Conservation (phyloP, 2,113 vertebrate species). For the Electrona antarctica region DNA sequence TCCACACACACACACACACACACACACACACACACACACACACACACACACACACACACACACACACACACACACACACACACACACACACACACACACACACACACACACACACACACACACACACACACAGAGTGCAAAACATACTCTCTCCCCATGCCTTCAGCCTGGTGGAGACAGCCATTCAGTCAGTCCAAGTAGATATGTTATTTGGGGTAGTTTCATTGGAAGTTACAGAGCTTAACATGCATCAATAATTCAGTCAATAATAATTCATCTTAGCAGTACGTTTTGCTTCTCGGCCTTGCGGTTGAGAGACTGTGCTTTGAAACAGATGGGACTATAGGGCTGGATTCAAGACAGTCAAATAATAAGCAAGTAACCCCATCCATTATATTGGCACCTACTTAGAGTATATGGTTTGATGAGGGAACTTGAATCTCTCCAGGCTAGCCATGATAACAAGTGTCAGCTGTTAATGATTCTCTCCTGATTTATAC, state of each 20-base stretch:
- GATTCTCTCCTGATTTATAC: constrained; percentile 8
- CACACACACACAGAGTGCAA: too few relatives aligned
- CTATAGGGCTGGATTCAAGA: constrained; percentile 6
- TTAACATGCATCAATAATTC: background rate
- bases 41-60: too few relatives aligned
- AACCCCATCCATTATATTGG: background rate
- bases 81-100: too few relatives aligned
- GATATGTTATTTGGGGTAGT: too few relatives aligned
- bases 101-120: too few relatives aligned
- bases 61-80: too few relatives aligned
- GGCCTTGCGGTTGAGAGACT: background rate
- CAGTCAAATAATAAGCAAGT: background rate
- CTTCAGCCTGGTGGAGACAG: too few relatives aligned
- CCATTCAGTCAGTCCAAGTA: too few relatives aligned
- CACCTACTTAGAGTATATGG: background rate
- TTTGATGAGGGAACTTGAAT: background rate
- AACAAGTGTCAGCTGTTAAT: background rate
- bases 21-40: too few relatives aligned
- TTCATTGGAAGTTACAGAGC: background rate
- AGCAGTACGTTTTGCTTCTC: background rate
- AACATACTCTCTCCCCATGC: too few relatives aligned
- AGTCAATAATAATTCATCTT: constrained; percentile 1
- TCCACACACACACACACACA: too few relatives aligned
- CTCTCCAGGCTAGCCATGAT: background rate
- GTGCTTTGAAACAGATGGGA: background rate